These are phyloP conservation scores for Megalonaias nervosa DNA, from an alignment of 1,140 invertebrate genomes.

Conservation along the genomic window DNA sequence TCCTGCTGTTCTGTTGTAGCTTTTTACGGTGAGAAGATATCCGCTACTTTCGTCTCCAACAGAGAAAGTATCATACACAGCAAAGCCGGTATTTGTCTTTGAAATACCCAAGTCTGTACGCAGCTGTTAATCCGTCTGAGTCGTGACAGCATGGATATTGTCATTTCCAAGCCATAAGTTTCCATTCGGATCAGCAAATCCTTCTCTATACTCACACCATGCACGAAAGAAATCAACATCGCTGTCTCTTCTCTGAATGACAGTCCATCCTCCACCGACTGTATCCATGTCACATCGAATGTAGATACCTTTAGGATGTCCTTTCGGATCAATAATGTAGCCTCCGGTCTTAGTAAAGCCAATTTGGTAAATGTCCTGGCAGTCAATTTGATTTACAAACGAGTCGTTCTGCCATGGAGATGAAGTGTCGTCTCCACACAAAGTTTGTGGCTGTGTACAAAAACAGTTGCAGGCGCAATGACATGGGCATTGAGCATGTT, in stretches of 20 bases:
- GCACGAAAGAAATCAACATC: slow-evolving; percentile 74
- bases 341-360: no score
- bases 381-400: no score
- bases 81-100: slow-evolving; percentile 4
- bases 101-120: slow-evolving; percentile 19
- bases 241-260: no score
- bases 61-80: slow-evolving; percentile 5
- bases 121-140: slow-evolving; percentile 10
- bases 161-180: slow-evolving; percentile 48
- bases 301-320: slow-evolving; percentile 78
- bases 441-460: no score
- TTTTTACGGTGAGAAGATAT: slow-evolving; percentile 2
- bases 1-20: slow-evolving; percentile 4
- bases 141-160: slow-evolving; percentile 29
- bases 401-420: no score
- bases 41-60: neutral
- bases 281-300: no score
- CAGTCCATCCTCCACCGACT: no score
- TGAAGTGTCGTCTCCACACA: no score
- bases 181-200: slow-evolving; percentile 43
- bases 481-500: no score
- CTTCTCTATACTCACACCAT: slow-evolving; percentile 39
- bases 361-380: no score
- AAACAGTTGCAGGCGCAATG: no score
- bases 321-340: no score